These are phyloP conservation scores for Araneus ventricosus DNA, from an alignment of 1,140 invertebrate species.

Conservation along the genomic window DNA sequence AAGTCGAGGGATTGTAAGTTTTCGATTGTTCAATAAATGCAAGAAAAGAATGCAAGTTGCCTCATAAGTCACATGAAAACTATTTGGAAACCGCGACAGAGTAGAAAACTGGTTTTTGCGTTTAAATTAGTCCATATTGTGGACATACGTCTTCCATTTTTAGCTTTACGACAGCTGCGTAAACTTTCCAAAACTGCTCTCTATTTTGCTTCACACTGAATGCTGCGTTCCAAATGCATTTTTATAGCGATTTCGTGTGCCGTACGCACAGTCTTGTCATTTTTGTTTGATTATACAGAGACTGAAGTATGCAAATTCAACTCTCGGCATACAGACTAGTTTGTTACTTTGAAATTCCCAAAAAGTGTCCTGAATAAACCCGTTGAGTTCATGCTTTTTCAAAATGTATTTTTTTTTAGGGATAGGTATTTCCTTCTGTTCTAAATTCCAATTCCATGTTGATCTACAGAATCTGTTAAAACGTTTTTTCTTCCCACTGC, in stretches of 20 bases:
- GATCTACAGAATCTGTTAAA: background rate
- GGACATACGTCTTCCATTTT: background rate
- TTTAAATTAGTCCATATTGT: background rate
- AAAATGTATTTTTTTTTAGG: background rate
- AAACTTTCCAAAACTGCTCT: slow-evolving; percentile 17
- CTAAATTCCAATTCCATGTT: background rate
- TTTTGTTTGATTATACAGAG: background rate
- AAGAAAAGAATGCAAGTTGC: too few relatives aligned
- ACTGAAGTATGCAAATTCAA: background rate
- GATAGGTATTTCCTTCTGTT: background rate
- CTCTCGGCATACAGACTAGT: background rate
- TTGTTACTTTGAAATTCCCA: background rate
- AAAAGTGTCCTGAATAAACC: background rate
- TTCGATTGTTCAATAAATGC: too few relatives aligned
- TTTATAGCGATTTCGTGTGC: background rate
- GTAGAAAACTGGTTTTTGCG: background rate
- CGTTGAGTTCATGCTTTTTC: background rate
- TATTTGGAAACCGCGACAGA: background rate
- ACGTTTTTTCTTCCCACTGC: background rate
- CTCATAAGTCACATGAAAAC: background rate
- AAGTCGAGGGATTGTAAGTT: too few relatives aligned
- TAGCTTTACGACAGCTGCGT: background rate
- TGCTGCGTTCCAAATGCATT: background rate
- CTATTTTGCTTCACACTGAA: background rate
- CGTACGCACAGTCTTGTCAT: background rate